Conservation (phyloP, 2,888 invertebrate species). For the Latheticus oryzae region DNA sequence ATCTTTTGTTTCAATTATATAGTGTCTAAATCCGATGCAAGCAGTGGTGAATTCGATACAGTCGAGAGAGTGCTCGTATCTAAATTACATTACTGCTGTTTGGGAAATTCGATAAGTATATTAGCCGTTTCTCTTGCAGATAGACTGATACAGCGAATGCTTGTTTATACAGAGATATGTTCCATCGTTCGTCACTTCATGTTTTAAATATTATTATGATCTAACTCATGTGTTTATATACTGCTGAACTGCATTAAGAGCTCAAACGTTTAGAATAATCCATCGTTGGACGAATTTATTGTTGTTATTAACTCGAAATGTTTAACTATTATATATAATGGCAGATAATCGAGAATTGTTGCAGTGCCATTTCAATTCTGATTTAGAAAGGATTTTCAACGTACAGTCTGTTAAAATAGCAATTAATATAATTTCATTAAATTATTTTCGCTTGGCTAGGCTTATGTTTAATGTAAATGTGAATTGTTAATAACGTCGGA, state of each 20-base stretch:
- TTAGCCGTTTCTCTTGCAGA: slow-evolving; percentile 12
- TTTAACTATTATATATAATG: too few relatives aligned
- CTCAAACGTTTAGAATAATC: slow-evolving; percentile 8
- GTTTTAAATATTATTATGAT: slow-evolving; percentile 30
- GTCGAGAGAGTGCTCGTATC: slow-evolving; percentile 21
- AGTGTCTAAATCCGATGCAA: too few relatives aligned
- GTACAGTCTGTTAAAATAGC: slow-evolving; percentile 23
- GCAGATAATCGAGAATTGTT: slow-evolving; percentile 8
- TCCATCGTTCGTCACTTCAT: slow-evolving; percentile 7
- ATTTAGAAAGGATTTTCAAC: slow-evolving; percentile 14
- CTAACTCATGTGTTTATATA: slow-evolving; percentile 8
- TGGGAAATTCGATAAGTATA: slow-evolving; percentile 33
- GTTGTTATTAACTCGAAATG: too few relatives aligned
- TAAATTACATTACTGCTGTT: slow-evolving; percentile 29
- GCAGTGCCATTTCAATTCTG: slow-evolving; percentile 13
- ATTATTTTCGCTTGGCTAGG: slow-evolving; percentile 18
- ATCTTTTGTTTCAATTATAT: too few relatives aligned
- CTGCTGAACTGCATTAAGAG: slow-evolving; percentile 22
- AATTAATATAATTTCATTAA: slow-evolving; percentile 29
- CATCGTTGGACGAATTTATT: slow-evolving; percentile 14
- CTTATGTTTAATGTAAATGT: slow-evolving; percentile 12
- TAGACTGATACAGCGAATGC: slow-evolving; percentile 9
- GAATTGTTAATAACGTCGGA: slow-evolving; percentile 16
- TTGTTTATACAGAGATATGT: neutral
- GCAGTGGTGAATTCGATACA: slow-evolving; percentile 23